Evolutionary conservation across 2,113 vertebrate genomes (phyloP).

Genomic region (Callorhinus ursinus): DNA sequence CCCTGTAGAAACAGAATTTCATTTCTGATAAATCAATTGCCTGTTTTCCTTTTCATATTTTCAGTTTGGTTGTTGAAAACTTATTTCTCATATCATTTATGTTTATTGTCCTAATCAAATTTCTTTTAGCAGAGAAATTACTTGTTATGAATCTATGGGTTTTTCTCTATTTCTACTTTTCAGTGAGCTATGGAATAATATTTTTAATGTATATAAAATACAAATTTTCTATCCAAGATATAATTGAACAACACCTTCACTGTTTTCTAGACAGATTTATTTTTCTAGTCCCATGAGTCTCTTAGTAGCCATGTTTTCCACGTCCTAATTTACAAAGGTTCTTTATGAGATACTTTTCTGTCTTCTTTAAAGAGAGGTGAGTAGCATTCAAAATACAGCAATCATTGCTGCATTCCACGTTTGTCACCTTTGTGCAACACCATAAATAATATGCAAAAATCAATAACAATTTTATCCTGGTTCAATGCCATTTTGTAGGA

Average conservation of each 20-base stretch:
- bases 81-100: background rate
- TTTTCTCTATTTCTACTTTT: background rate
- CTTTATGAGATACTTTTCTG: background rate
- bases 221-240: background rate
- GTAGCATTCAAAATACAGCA: background rate
- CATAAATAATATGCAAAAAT: conserved; percentile 61
- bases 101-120: background rate
- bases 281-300: background rate
- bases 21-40: background rate
- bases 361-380: conserved; percentile 12
- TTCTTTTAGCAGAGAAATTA: conserved; percentile 9
- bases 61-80: conserved; percentile 9
- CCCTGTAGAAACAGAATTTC: background rate
- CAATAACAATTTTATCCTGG: conserved; percentile 59
- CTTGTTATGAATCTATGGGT: background rate
- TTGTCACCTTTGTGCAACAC: background rate
- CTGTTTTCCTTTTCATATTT: background rate
- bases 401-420: background rate
- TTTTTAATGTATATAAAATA: conserved; percentile 25
- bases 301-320: background rate
- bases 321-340: background rate
- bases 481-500: conserved; percentile 21
- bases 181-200: background rate
- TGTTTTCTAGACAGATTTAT: background rate
- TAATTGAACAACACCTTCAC: background rate